Evolutionary conservation across 2,888 invertebrate genomes (phyloP), one percentile per base, ranked within the genome.

Genomic region (Cecidostiba fungosa): DNA sequence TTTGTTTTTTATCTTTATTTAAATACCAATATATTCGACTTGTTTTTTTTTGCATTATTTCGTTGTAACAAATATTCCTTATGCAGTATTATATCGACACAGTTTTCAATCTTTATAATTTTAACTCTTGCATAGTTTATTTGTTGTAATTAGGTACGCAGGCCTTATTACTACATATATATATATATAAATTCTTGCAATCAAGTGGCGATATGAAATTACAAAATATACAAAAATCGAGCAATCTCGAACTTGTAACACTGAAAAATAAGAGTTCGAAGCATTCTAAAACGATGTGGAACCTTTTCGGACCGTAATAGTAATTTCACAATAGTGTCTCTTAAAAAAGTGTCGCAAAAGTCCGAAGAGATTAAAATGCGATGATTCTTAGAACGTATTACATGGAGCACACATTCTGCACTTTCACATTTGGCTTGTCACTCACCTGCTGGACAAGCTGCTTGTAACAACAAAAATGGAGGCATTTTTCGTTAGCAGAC

Each of bases 401-500:
- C 74, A 74, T 83, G 69, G 77, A 85, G 80, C 72, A 86, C 39
- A 85, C 80, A 84, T 86, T 86, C 85, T 86, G 81, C 76, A 81
- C 72, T 85, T 78, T 85, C 78, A 72, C 83, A 78, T 83, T 85
- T 76, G 79, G 78, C 78, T 87, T 86, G 81, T 87, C 87, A 90
- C 92, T 91, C 89, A 92, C 92, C 92, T 92, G 92, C 87, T 92
- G 92, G 87, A 92, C 90, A 87, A 92, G 92, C 92, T 92, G 92
- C 91, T 89, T 92, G 91, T 87, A 91, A 90, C 77, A 90, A 88
- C 86, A 88, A 89, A 85, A 88, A 86, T 62, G 3, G 16, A 84
- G 47, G 66, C 85, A 85, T 84, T 50, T 73, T 62, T 85, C 19
- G 59, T 83, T 85, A 81, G 73, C 80, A 79, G 39, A 43, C 83